Evolutionary conservation across 2,113 vertebrate genomes (phyloP).

Genomic region (Cyphomyrus discorhynchus): DNA sequence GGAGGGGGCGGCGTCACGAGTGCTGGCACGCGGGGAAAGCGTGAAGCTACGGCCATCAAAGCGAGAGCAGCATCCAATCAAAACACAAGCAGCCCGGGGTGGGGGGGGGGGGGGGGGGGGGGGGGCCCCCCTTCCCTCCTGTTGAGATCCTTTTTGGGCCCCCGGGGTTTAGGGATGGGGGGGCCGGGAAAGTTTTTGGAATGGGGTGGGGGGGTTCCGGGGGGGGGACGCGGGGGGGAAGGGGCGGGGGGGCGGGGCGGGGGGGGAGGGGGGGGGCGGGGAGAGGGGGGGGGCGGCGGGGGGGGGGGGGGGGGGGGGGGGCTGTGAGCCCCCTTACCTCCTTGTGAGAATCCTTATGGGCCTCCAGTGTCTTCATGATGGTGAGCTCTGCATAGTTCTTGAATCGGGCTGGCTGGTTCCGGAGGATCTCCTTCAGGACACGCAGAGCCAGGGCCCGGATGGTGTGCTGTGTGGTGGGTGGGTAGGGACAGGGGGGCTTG

Average conservation of each 20-base stretch:
- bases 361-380: constrained; percentile 98
- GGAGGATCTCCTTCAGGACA: constrained; percentile 91
- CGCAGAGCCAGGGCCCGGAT: constrained; percentile 86
- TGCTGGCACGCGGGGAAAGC: not conserved
- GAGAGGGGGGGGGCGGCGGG: no score
- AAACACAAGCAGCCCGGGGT: not conserved
- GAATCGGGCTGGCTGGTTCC: constrained; percentile 91
- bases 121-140: constrained; percentile 14
- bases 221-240: no score
- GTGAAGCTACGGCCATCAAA: not conserved
- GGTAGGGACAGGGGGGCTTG: not conserved
- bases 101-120: no score
- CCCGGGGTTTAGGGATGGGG: no score
- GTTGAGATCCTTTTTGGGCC: no score
- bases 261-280: no score
- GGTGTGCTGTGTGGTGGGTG: constrained; percentile 67
- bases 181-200: no score
- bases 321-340: constrained; percentile 65
- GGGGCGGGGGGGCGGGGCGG: no score
- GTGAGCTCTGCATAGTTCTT: constrained; percentile 96
- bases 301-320: not conserved
- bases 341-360: constrained; percentile 97
- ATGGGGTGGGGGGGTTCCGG: no score
- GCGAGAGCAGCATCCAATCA: not conserved
- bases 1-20: not conserved